Percentiles rank a stretch among this genome's conserved stretches.
Conservation (phyloP, 2,888 invertebrate species). For the Watsonalla binaria region DNA sequence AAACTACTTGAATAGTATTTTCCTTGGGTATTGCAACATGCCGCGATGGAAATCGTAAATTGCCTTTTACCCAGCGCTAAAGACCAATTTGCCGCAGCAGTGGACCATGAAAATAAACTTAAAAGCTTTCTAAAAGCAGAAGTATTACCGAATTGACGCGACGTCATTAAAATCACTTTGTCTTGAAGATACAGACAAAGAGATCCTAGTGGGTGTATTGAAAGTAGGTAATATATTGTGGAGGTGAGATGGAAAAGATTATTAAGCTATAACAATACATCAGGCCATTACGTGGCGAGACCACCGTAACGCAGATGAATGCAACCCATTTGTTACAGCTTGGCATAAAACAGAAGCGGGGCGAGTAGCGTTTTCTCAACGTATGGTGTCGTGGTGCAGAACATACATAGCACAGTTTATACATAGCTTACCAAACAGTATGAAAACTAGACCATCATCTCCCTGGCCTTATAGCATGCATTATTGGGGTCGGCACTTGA, state of each 20-base stretch:
- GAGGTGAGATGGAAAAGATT: slow-evolving; percentile 41
- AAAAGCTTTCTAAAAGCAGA: slow-evolving; percentile 45
- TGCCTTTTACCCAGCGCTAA: slow-evolving; percentile 21
- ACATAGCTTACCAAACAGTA: no score
- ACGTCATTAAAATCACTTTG: slow-evolving; percentile 41
- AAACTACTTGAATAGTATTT: no score
- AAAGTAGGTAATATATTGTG: not conserved
- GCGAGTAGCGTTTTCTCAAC: slow-evolving; percentile 7
- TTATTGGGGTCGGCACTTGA: no score
- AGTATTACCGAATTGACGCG: slow-evolving; percentile 26
- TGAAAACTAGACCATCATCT: no score
- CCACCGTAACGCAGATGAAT: slow-evolving; percentile 58
- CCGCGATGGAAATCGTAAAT: slow-evolving; percentile 11
- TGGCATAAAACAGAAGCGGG: slow-evolving; percentile 20
- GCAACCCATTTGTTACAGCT: slow-evolving; percentile 45
- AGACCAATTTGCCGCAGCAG: slow-evolving; percentile 28
- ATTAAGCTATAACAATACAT: slow-evolving; percentile 66
- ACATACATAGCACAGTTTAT: not conserved
- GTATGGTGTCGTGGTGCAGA: not conserved
- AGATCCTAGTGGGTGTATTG: not conserved
- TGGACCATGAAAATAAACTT: slow-evolving; percentile 36
- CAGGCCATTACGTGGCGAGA: slow-evolving; percentile 58
- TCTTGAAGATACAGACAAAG: slow-evolving; percentile 20
- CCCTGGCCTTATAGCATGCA: no score
- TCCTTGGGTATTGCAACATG: slow-evolving; percentile 9